Conservation (phyloP, 2,888 invertebrate genomes). For the Vandiemenella viatica region DNA sequence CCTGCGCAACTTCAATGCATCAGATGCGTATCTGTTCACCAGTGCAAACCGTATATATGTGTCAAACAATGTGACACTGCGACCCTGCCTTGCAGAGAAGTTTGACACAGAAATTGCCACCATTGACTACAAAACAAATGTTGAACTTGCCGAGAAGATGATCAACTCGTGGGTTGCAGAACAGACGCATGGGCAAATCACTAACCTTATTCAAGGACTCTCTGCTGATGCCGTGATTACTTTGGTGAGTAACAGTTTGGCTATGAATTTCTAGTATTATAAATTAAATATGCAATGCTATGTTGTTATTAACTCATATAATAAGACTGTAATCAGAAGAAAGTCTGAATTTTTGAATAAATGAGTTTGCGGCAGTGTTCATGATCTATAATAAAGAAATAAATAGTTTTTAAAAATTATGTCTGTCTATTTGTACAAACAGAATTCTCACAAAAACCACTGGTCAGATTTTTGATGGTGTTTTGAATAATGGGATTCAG, state of each 20-base stretch:
- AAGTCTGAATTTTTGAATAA: no score
- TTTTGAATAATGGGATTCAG: no score
- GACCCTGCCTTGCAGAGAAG: slow-evolving; percentile 49
- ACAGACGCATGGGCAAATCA: slow-evolving; percentile 60
- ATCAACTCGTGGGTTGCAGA: slow-evolving; percentile 70
- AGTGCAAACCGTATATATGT: slow-evolving; percentile 68
- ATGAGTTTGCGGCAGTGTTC: no score
- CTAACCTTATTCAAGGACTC: slow-evolving; percentile 50
- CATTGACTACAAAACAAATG: slow-evolving; percentile 44
- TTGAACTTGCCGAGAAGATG: slow-evolving; percentile 38
- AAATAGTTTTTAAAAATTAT: no score
- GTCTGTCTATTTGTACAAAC: no score
- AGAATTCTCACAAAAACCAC: no score
- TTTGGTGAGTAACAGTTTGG: slow-evolving; percentile 28
- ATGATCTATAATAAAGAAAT: no score
- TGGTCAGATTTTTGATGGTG: no score
- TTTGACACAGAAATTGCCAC: slow-evolving; percentile 32
- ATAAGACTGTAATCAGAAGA: no score
- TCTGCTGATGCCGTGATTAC: slow-evolving; percentile 50
- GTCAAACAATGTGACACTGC: slow-evolving; percentile 38
- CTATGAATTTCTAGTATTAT: neutral
- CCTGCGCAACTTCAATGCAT: slow-evolving; percentile 32
- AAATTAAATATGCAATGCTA: no score
- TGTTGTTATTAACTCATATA: no score
- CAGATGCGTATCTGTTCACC: slow-evolving; percentile 52